Base-by-base conservation (phyloP, 2,888 invertebrate genomes). In the Cryptocheilus praepositus region DNA sequence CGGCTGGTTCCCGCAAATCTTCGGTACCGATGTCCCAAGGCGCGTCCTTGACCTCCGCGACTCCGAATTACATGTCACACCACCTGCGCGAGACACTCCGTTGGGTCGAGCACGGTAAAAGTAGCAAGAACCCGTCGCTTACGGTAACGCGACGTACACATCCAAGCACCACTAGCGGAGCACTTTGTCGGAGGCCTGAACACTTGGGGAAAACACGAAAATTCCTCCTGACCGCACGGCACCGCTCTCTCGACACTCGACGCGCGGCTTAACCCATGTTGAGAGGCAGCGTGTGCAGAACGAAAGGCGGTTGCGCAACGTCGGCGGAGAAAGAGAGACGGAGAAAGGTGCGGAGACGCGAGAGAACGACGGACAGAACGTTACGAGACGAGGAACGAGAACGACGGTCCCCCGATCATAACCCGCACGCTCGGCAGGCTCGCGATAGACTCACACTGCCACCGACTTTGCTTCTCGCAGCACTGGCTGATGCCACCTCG, bases 381-480 rank as follows among this genome's bases (percentile, higher is more conserved):
- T 25, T 16, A 18, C 43, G 53, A 19, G 11, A 46, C 57, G 16
- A n/a, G 55, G 62, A 36, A 52, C 44, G 55, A 54, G 45, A 52
- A 18, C 60, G 51, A 63, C 60, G 60, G 56, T 46, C 58, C 43
- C 7, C 36, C 74, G 51, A 25, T 68, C 43, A 51, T 59, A 61
- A 59, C 68, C n/a, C 71, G 60, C 67, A 64, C 73, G 73, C 70
- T 62, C 56, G 66, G 54, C 68, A 70, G 64, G 67, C 75, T 67
- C 64, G 71, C 79, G 78, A 73, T 71, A 76, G 72, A 76, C 74
- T 76, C 74, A 57, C 57, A 44, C 44, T 22, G 43, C 68, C 19
- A 15, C 22, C 56, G 59, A 25, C 64, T 53, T 28, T 59, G 19
- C 28, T 21, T 57, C 54, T 45, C 51, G 19, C 49, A 49, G 58